phyloP scores from a whole-genome alignment of 2,888 invertebrate genomes.

The Apotomis capreana region DNA sequence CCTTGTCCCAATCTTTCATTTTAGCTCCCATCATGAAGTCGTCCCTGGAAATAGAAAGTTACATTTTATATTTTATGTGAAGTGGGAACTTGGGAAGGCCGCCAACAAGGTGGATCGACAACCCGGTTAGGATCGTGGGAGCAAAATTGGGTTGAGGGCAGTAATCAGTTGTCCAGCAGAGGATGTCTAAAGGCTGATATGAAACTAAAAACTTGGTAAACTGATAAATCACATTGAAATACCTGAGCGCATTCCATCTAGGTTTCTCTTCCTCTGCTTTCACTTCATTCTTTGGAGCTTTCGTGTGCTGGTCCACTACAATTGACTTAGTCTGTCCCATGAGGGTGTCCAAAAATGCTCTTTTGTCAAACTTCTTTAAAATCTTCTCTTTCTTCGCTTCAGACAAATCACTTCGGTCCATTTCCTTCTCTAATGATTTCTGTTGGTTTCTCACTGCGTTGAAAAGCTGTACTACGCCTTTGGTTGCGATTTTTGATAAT shows the following conservation, averaged over 20 bases:
- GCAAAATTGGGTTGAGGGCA: too few species aligned
- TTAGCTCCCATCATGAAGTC: constrained; percentile 95
- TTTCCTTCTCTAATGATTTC: constrained; percentile 87
- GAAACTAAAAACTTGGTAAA: too few species aligned
- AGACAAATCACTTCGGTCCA: constrained; percentile 88
- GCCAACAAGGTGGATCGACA: too few species aligned
- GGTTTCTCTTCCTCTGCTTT: constrained; percentile 68
- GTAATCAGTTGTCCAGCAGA: too few species aligned
- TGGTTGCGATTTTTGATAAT: constrained; percentile 93
- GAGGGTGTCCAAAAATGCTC: constrained; percentile 89
- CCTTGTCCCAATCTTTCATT: constrained; percentile 96
- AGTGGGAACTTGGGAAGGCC: too few species aligned
- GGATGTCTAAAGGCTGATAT: too few species aligned
- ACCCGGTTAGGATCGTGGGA: too few species aligned
- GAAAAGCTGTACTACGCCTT: constrained; percentile 96
- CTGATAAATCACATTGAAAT: constrained; percentile 31
- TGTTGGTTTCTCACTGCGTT: constrained; percentile 95
- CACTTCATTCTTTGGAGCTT: constrained; percentile 67
- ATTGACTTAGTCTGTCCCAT: constrained; percentile 87
- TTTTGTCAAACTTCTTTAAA: constrained; percentile 89
- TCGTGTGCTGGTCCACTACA: constrained; percentile 75
- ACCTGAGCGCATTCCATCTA: constrained; percentile 86
- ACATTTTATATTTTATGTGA: background rate
- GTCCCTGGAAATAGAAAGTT: constrained; percentile 82
- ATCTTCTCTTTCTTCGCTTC: constrained; percentile 90